phyloP scores from a whole-genome alignment of 1,140 invertebrate genomes.

The Drosophila watanabei region DNA sequence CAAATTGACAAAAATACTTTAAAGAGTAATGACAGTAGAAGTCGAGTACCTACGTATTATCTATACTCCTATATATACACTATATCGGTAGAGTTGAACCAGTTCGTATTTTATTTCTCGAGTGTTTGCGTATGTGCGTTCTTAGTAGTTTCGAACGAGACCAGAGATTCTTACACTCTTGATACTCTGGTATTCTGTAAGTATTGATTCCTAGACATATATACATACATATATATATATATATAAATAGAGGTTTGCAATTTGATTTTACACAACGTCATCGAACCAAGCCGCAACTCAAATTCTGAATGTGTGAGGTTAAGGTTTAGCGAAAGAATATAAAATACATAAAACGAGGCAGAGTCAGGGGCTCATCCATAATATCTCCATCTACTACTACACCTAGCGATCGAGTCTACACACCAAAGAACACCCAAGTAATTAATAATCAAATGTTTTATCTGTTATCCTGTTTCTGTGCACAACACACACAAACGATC shows the following conservation, averaged over 20 bases:
- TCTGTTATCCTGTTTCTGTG: conserved; percentile 53
- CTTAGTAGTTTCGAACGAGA: conserved; percentile 28
- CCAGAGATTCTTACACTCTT: conserved; percentile 14
- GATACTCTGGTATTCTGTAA: conserved; percentile 18
- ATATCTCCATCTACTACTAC: not conserved
- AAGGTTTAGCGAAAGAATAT: not conserved
- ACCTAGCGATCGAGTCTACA: conserved; percentile 13
- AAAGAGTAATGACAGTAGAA: conserved; percentile 36
- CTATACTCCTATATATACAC: conserved; percentile 22
- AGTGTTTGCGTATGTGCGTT: conserved; percentile 51
- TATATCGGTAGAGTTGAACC: conserved; percentile 46
- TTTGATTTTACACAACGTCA: conserved; percentile 38
- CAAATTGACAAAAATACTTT: conserved; percentile 1
- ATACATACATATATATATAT: conserved; percentile 10
- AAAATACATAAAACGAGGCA: not conserved
- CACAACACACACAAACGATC: conserved; percentile 43
- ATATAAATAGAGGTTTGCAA: conserved; percentile 28
- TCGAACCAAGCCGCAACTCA: conserved; percentile 6
- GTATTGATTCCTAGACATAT: conserved; percentile 38
- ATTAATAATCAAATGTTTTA: conserved; percentile 43
- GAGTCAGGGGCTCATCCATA: conserved; percentile 2
- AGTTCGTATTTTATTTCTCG: conserved; percentile 46
- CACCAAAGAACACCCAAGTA: conserved; percentile 21
- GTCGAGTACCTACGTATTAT: conserved; percentile 30
- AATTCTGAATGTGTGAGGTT: conserved; percentile 1